A percentile compares a stretch with the other conserved stretches of the same genome.
Conservation (phyloP, 2,113 vertebrate species). For the Equus przewalskii region DNA sequence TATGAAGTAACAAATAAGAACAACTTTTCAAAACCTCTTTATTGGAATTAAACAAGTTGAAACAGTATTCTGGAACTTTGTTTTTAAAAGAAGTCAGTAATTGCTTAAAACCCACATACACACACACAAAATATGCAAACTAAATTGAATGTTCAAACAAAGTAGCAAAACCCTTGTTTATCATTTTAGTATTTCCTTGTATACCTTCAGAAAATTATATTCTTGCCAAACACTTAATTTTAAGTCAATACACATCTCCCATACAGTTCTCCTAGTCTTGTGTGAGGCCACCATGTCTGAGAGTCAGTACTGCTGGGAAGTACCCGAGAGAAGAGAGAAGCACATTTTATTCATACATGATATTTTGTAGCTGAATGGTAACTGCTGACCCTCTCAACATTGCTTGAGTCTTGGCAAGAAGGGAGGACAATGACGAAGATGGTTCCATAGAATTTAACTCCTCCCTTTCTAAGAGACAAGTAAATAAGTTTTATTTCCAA, state of each 20-base stretch:
- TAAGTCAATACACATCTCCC: background rate
- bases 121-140: background rate
- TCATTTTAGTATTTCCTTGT: background rate
- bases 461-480: background rate
- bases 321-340: background rate
- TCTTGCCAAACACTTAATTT: background rate
- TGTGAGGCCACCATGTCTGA: background rate
- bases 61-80: background rate
- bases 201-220: background rate
- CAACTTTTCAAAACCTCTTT: background rate
- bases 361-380: background rate
- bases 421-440: background rate
- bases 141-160: constrained; percentile 1
- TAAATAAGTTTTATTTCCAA: background rate
- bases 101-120: background rate
- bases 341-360: background rate
- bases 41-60: background rate
- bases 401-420: background rate
- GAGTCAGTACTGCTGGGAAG: background rate
- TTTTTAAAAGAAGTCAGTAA: background rate
- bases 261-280: background rate
- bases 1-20: background rate
- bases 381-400: background rate
- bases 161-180: background rate
- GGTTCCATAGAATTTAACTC: background rate